A percentile compares a stretch with the other conserved stretches of the same genome.
These are phyloP conservation scores for Osmerus eperlanus DNA, from an alignment of 2,113 vertebrate species.

Conservation along the genomic window DNA sequence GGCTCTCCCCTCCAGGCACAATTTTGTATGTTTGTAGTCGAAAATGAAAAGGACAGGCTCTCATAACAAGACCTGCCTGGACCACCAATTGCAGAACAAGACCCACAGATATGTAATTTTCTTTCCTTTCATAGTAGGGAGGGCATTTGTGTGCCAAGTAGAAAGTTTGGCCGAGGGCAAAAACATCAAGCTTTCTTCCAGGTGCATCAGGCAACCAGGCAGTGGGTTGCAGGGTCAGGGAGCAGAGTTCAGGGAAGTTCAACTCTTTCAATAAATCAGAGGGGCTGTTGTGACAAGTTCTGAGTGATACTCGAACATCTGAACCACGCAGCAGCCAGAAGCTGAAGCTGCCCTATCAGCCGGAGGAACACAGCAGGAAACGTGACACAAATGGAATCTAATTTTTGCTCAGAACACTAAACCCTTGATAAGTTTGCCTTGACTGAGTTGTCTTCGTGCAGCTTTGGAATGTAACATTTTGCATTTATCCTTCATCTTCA, in stretches of 20 bases:
- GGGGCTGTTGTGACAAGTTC: slow-evolving; percentile 62
- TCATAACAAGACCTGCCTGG: slow-evolving; percentile 45
- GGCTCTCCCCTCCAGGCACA: slow-evolving; percentile 38
- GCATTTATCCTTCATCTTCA: too few species aligned
- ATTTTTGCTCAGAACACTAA: too few species aligned
- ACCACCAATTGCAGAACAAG: slow-evolving; percentile 49
- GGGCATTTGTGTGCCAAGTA: slow-evolving; percentile 55
- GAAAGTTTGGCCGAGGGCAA: slow-evolving; percentile 57
- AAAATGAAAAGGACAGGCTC: slow-evolving; percentile 56
- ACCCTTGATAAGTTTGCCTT: too few species aligned
- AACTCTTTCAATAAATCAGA: slow-evolving; percentile 64
- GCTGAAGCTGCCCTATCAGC: too few species aligned
- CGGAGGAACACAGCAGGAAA: too few species aligned
- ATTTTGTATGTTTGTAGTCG: slow-evolving; percentile 32
- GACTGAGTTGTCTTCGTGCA: too few species aligned
- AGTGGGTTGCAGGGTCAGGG: slow-evolving; percentile 65
- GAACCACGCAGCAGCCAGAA: background rate
- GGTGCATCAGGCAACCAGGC: slow-evolving; percentile 61
- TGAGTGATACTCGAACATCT: background rate
- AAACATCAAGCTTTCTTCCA: slow-evolving; percentile 61
- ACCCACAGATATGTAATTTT: slow-evolving; percentile 50
- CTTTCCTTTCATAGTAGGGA: slow-evolving; percentile 46
- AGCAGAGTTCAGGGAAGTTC: slow-evolving; percentile 64
- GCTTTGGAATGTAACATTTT: too few species aligned
- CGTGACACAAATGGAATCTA: too few species aligned